These are phyloP conservation scores for Epirrhoe tristata DNA, from an alignment of 2,888 invertebrate genomes.

Conservation along the genomic window DNA sequence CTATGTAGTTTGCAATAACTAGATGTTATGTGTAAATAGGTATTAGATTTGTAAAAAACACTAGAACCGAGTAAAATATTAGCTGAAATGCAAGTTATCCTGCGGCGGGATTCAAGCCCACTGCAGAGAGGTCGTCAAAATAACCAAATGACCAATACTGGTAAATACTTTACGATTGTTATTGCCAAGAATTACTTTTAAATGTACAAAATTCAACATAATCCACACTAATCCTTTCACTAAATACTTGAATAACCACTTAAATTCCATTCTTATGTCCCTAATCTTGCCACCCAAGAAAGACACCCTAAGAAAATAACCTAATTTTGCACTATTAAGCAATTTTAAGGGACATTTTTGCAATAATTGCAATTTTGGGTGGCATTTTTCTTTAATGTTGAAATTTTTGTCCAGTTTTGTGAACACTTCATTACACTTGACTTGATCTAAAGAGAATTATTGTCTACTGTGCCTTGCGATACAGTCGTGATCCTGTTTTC, in stretches of 20 bases:
- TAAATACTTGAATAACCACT: constrained; percentile 68
- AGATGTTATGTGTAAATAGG: too few species aligned
- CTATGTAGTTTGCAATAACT: too few species aligned
- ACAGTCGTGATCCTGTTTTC: background rate
- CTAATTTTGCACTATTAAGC: constrained; percentile 57
- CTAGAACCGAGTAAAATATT: too few species aligned
- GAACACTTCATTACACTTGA: background rate
- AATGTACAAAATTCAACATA: constrained; percentile 43
- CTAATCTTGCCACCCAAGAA: constrained; percentile 67
- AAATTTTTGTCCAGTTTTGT: constrained; percentile 33
- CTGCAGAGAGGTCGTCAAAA: too few species aligned
- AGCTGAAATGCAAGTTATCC: too few species aligned
- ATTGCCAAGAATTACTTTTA: background rate
- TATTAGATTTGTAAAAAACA: too few species aligned
- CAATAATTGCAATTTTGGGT: constrained; percentile 49
- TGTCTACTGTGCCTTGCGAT: too few species aligned
- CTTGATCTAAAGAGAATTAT: too few species aligned
- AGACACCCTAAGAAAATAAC: constrained; percentile 47
- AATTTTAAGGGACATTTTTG: constrained; percentile 43
- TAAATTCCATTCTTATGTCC: constrained; percentile 49
- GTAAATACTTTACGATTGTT: background rate
- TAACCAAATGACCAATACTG: too few species aligned
- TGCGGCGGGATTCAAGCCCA: too few species aligned
- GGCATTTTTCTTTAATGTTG: constrained; percentile 37
- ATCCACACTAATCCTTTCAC: constrained; percentile 73